phyloP scores from a whole-genome alignment of 1,140 invertebrate genomes.

The Pachypsylla venusta region DNA sequence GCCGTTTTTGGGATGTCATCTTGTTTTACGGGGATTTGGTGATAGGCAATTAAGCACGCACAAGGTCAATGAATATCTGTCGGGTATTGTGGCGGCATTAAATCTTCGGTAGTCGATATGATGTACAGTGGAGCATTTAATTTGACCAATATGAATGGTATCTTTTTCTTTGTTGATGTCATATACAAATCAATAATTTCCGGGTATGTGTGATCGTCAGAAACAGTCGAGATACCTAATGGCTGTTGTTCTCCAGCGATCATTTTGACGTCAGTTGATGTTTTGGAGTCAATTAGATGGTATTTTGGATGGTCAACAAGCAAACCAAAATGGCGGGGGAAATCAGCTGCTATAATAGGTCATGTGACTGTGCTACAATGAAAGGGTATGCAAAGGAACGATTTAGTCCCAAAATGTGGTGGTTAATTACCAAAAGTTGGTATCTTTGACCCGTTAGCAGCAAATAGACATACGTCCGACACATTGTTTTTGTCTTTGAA shows the following conservation, averaged over 20 bases:
- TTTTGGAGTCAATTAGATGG: not conserved
- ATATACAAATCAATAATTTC: not conserved
- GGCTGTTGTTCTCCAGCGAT: not conserved
- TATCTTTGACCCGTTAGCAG: not conserved
- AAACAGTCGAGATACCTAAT: not conserved
- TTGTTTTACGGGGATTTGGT: slow-evolving; percentile 30
- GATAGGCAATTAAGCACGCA: slow-evolving; percentile 34
- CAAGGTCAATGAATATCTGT: slow-evolving; percentile 34
- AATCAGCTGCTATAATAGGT: too few species aligned
- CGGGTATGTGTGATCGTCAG: not conserved
- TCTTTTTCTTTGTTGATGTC: not conserved
- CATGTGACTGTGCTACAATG: not conserved
- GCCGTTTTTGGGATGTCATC: slow-evolving; percentile 29
- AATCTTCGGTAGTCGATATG: too few species aligned
- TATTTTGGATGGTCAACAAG: not conserved
- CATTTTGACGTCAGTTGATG: not conserved
- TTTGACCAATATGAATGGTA: too few species aligned
- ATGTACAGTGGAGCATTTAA: too few species aligned
- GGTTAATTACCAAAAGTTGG: not conserved
- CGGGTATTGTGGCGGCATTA: too few species aligned
- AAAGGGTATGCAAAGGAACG: not conserved
- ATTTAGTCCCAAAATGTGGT: not conserved
- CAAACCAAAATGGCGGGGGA: not conserved
- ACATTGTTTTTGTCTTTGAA: not conserved
- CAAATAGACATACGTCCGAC: not conserved